Conservation (phyloP, 2,888 invertebrate genomes). For the Ametastegia equiseti region DNA sequence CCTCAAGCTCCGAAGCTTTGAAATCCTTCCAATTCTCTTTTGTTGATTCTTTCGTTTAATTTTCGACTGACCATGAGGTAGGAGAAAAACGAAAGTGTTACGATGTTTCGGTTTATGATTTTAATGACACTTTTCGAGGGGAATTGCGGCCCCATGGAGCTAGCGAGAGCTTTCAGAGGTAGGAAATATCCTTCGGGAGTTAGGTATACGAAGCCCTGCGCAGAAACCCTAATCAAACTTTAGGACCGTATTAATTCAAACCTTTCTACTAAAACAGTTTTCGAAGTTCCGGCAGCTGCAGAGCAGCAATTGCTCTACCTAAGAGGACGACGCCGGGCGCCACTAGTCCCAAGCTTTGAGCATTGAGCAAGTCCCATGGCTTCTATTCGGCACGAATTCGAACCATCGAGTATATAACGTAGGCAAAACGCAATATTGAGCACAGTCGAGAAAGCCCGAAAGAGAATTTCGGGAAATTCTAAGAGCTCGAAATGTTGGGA, state of each 20-base stretch:
- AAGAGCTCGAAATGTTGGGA: not conserved
- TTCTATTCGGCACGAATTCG: conserved; percentile 31
- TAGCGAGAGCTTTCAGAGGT: not conserved
- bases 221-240: conserved; percentile 50
- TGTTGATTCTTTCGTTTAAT: no score
- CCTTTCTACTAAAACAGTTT: conserved; percentile 48
- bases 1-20: no score
- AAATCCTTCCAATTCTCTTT: no score
- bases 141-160: not conserved
- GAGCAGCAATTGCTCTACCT: no score
- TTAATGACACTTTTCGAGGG: conserved; percentile 6
- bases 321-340: not conserved
- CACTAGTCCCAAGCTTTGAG: not conserved
- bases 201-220: conserved; percentile 31
- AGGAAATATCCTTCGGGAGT: conserved; percentile 8
- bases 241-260: conserved; percentile 46
- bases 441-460: not conserved
- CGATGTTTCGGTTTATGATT: not conserved
- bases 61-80: no score
- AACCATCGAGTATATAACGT: not conserved
- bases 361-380: not conserved
- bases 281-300: conserved; percentile 12
- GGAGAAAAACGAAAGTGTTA: not conserved
- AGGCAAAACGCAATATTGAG: not conserved
- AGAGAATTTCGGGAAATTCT: not conserved